These are phyloP conservation scores for Burhinus oedicnemus DNA, from an alignment of 2,113 vertebrate genomes.

Conservation along the genomic window DNA sequence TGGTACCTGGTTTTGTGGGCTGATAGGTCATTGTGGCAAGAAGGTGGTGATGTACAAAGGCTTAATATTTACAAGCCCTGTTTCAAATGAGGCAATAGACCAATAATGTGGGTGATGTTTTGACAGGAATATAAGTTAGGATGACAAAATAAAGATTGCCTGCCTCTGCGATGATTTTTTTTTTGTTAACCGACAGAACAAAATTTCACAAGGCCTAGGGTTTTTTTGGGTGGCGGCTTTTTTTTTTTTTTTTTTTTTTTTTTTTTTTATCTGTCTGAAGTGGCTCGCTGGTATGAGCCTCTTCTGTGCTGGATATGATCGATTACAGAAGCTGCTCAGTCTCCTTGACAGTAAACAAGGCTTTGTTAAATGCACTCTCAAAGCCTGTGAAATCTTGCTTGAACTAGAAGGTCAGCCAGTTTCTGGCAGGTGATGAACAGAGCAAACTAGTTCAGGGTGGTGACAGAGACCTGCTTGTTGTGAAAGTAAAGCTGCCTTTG, in stretches of 20 bases:
- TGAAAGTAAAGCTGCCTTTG: background rate
- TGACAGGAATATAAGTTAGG: background rate
- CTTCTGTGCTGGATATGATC: background rate
- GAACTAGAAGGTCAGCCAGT: background rate
- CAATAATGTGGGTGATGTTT: background rate
- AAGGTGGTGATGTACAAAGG: background rate
- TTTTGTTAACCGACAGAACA: background rate
- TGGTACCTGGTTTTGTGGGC: background rate
- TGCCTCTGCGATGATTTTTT: background rate
- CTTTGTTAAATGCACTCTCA: conserved; percentile 53
- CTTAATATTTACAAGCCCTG: background rate
- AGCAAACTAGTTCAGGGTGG: background rate
- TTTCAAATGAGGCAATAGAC: background rate
- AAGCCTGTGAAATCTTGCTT: conserved; percentile 32
- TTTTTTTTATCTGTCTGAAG: background rate
- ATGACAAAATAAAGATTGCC: background rate
- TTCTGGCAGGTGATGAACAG: background rate
- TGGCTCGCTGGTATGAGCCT: background rate
- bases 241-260: background rate
- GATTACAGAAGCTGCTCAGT: background rate
- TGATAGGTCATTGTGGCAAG: background rate
- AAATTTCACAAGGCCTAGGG: background rate
- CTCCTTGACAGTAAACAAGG: conserved; percentile 46
- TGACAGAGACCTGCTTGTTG: background rate
- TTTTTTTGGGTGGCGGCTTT: background rate